A percentile compares a stretch with the other conserved stretches of the same genome.
Conservation (phyloP, 2,888 invertebrate species). For the Lymantria dispar region DNA sequence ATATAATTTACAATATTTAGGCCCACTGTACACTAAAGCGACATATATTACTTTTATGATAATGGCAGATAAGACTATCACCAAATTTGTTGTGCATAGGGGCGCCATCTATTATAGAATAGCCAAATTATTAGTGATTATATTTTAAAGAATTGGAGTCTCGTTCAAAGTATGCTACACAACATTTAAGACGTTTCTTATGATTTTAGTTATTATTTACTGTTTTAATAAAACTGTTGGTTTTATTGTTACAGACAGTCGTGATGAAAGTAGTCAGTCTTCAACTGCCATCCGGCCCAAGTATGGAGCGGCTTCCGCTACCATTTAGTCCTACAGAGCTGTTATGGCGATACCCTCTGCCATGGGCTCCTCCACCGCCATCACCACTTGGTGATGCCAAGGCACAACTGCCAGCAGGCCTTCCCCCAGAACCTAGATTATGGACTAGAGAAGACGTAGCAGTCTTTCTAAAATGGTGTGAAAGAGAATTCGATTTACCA, state of each 20-base stretch:
- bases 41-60: constrained; percentile 5
- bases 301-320: constrained; percentile 89
- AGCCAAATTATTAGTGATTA: constrained; percentile 1
- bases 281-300: constrained; percentile 87
- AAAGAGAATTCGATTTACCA: constrained; percentile 95
- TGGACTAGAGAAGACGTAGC: constrained; percentile 96
- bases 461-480: constrained; percentile 94
- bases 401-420: constrained; percentile 91
- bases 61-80: constrained; percentile 13
- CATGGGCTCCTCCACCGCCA: constrained; percentile 86
- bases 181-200: background rate
- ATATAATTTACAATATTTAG: background rate
- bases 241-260: constrained; percentile 60
- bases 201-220: background rate
- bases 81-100: background rate
- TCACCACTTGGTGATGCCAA: constrained; percentile 92
- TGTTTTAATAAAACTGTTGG: background rate
- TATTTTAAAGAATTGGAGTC: background rate
- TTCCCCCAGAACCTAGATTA: constrained; percentile 93
- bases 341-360: constrained; percentile 93
- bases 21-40: background rate
- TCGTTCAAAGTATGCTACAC: background rate
- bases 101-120: constrained; percentile 30
- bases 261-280: constrained; percentile 86
- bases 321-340: constrained; percentile 92